Evolutionary conservation across 2,888 invertebrate genomes (phyloP).

Genomic region (Physocephala rufipes): DNA sequence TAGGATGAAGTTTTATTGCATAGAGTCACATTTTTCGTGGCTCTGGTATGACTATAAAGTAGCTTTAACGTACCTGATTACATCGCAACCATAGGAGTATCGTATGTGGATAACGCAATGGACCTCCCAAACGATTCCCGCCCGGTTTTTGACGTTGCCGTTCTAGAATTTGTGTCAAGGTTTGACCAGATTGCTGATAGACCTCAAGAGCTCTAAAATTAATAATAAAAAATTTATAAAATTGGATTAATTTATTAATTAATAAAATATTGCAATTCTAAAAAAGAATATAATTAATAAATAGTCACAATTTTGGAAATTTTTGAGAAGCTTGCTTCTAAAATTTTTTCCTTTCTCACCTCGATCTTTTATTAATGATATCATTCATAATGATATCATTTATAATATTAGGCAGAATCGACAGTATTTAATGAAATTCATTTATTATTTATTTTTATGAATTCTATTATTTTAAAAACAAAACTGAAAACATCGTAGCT

Average conservation of each 20-base stretch:
- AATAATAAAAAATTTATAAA: background rate
- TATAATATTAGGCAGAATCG: too few species aligned
- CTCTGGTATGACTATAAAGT: too few species aligned
- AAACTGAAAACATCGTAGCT: too few species aligned
- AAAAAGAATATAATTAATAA: background rate
- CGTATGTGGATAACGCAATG: conserved; percentile 78
- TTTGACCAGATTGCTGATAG: conserved; percentile 57
- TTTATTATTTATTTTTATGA: too few species aligned
- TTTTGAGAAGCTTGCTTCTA: background rate
- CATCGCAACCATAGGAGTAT: conserved; percentile 88
- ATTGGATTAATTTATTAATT: background rate
- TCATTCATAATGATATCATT: too few species aligned
- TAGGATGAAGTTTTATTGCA: background rate
- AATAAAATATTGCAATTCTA: too few species aligned
- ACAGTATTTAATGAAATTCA: too few species aligned
- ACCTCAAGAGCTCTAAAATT: conserved; percentile 66
- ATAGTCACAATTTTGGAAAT: background rate
- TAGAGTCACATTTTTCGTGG: background rate
- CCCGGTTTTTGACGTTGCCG: conserved; percentile 65
- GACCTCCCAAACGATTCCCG: conserved; percentile 74
- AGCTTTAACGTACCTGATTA: conserved; percentile 70
- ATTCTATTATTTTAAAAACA: too few species aligned
- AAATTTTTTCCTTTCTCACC: too few species aligned
- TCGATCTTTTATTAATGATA: background rate
- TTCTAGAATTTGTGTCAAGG: conserved; percentile 55